Evolutionary conservation across 2,888 invertebrate genomes (phyloP), one percentile per base, ranked within the genome.

Genomic region (Eilema griseolum): DNA sequence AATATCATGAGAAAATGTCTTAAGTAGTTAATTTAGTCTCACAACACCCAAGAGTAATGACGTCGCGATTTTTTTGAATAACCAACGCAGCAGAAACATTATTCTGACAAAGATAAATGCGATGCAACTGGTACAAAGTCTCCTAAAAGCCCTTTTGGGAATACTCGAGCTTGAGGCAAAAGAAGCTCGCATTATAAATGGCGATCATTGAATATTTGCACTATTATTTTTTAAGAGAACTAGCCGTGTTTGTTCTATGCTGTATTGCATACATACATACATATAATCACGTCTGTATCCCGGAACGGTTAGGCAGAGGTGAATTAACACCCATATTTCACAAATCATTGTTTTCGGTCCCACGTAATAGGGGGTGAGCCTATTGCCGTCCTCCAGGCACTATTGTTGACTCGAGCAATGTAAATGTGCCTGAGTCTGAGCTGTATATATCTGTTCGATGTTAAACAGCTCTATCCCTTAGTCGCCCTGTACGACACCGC

Each of bases 101-200:
- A 65, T 37, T 65, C 24, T 33, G 33, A 52, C 52, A 23, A 56
- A 69, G 64, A 69, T 59, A 64, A 69, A 69, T 69, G 69, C 52
- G 33, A 31, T 65, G 69, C 64, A 65, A 64, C 64, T 69, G 52
- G 64, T 69, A 65, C 33, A 33, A 65, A 65, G 60, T 64, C 31
- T 65, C 12, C 52, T 65, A 64, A 64, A 70, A 60, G 61, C 52
- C 33, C 65, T 46, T 37, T 8, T 23, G 20, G 37, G 69, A 23
- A 69, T 26, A 31, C 33, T 24, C 61, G 8, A 37, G 65, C 61
- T 52, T 7, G 23, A 46, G 56, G 20, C 33, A 60, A 59, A 61
- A 61, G 56, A 61, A 46, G 37, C 23, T 41, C 23, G 7, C 11
- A 16, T 52, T 64, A 64, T 52, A 31, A 65, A 56, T 64, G 1